Base-by-base conservation (phyloP, 2,888 invertebrate species). In the Drosophila acutilabella region DNA sequence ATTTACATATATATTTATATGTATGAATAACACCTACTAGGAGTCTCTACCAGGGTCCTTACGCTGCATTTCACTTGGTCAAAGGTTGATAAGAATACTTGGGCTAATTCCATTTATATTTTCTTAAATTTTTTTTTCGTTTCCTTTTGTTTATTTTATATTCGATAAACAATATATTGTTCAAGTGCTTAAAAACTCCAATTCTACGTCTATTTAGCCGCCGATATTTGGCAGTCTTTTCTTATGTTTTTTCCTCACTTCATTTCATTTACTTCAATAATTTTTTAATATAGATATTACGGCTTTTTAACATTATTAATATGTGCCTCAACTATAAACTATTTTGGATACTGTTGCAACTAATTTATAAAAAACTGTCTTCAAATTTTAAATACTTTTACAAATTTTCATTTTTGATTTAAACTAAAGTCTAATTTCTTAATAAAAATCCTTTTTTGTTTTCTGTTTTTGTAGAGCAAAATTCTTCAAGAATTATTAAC, bases 401-500 rank as follows among this genome's bases (percentile, higher is more conserved):
- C 64, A 60, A 64, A 51, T 42, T 53, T 40, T 26, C 26, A 8
- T 38, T 38, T 23, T 18, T 23, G 11, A 38, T 60, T 50, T 47
- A 40, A 56, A 26, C 14, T 54, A 18, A 18, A 33, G 20, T 54
- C 14, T 54, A 18, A 14, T 40, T 26, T 54, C 16, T 60, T 56
- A 30, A 8, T 30, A 30, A 30, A 8, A 30, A 30, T 23, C 1
- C 4, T 16, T 59, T 45, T 20, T 48, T 56, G 51, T 48, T 48
- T 30, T 51, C 44, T 38, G 1, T 45, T 16, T 61, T 41, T 26
- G 40, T 59, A 65, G 54, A 65, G 64, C 14, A 50, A 47, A 54
- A 74, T 89, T 86, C 72, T 87, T 79, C 51, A 74, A 89, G 81
- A 87, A 81, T 71, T 42, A 51, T 66, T 36, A 69, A 71, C 75